These are phyloP conservation scores for Hesperophylax magnus DNA, from an alignment of 1,140 invertebrate genomes.

Conservation along the genomic window DNA sequence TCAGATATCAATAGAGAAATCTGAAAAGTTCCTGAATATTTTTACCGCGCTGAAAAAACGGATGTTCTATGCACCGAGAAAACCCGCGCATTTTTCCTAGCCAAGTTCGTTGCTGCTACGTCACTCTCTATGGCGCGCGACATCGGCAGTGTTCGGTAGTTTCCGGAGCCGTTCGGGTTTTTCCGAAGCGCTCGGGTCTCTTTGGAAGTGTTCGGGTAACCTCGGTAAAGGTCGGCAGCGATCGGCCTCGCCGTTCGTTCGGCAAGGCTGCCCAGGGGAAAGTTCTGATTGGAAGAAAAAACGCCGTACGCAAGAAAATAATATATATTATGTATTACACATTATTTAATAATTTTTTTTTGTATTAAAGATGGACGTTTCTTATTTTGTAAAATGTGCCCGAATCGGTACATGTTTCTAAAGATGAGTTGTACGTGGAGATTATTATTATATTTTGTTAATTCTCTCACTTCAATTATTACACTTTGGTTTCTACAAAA, in stretches of 20 bases:
- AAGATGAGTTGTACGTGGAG: neutral
- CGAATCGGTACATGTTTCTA: neutral
- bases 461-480: neutral
- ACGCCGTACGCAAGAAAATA: neutral
- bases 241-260: conserved; percentile 30
- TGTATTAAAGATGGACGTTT: neutral
- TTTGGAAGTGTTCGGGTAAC: conserved; percentile 21
- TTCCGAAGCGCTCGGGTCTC: neutral
- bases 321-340: neutral
- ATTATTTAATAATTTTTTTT: neutral
- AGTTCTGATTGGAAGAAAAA: conserved; percentile 8
- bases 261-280: conserved; percentile 31
- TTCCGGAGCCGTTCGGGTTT: conserved; percentile 5
- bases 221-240: conserved; percentile 33
- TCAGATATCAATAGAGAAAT: neutral
- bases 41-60: neutral
- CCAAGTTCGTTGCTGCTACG: conserved; percentile 5
- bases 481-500: neutral
- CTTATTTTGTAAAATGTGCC: neutral
- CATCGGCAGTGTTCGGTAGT: neutral
- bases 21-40: neutral
- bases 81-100: conserved; percentile 29
- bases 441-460: neutral
- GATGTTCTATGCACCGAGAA: conserved; percentile 18
- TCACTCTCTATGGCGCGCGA: neutral